Conservation (phyloP, 2,113 vertebrate species). For the Notothenia coriiceps region DNA sequence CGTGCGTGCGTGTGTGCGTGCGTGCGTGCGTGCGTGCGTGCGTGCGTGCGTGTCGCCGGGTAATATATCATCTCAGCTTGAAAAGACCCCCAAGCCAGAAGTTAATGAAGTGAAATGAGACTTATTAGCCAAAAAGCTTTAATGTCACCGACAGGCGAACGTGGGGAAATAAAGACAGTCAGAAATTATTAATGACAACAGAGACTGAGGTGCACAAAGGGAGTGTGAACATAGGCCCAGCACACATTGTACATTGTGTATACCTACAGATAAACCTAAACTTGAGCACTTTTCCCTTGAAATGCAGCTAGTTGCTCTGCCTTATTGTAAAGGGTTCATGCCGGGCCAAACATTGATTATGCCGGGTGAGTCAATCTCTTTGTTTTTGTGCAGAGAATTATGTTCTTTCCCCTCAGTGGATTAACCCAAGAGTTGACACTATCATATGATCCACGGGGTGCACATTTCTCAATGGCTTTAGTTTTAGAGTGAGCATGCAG, state of each 20-base stretch:
- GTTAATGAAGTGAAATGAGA: conserved; percentile 88
- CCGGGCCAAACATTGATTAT: conserved; percentile 9
- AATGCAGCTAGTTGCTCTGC: not conserved
- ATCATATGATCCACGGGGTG: conserved; percentile 60
- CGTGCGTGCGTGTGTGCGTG: conserved; percentile 50
- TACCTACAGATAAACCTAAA: not conserved
- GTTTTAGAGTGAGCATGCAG: conserved; percentile 9
- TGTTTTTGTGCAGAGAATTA: not conserved
- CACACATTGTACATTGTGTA: conserved; percentile 12
- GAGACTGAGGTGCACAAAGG: conserved; percentile 48
- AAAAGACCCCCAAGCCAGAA: conserved; percentile 82
- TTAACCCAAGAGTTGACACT: conserved; percentile 38
- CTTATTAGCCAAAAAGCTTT: conserved; percentile 85
- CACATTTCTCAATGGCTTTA: conserved; percentile 57
- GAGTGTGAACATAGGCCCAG: conserved; percentile 2
- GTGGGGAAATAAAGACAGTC: conserved; percentile 60
- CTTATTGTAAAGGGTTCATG: conserved; percentile 5
- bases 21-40: conserved; percentile 38
- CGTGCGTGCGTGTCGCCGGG: conserved; percentile 28
- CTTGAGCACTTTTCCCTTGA: not conserved
- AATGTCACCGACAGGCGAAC: conserved; percentile 82
- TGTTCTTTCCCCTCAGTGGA: conserved; percentile 14
- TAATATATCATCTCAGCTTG: conserved; percentile 83
- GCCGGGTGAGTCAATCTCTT: not conserved
- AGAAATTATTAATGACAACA: conserved; percentile 69